phyloP scores from a whole-genome alignment of 2,888 invertebrate genomes.

The Eurytoma californica region DNA sequence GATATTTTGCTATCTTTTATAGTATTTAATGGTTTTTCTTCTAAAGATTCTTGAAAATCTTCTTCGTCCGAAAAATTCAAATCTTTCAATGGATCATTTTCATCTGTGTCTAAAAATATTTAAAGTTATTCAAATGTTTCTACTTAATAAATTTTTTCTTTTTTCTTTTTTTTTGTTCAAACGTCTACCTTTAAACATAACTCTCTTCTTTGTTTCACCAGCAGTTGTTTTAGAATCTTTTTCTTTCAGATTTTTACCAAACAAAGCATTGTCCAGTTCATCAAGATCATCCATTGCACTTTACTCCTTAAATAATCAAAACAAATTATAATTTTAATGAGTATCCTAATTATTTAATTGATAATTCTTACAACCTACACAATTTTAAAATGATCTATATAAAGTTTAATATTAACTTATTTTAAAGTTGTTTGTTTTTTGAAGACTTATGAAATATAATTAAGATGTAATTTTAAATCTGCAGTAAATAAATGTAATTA shows the following conservation, averaged over 20 bases:
- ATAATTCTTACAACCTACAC: too few species aligned
- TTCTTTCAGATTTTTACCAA: slow-evolving; percentile 58
- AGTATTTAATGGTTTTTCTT: slow-evolving; percentile 46
- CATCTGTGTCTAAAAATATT: slow-evolving; percentile 30
- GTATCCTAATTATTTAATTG: not conserved
- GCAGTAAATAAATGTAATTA: too few species aligned
- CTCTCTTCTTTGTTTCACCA: slow-evolving; percentile 61
- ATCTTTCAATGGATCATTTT: slow-evolving; percentile 22
- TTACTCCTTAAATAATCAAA: slow-evolving; percentile 4
- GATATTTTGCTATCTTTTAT: slow-evolving; percentile 62
- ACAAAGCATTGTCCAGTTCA: slow-evolving; percentile 65
- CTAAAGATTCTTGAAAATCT: slow-evolving; percentile 24
- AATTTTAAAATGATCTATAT: too few species aligned
- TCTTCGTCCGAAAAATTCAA: slow-evolving; percentile 37
- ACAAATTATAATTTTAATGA: not conserved
- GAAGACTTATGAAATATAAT: too few species aligned
- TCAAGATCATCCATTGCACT: slow-evolving; percentile 62
- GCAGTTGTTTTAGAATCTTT: slow-evolving; percentile 44
- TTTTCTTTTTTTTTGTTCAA: too few species aligned
- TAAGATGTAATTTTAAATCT: too few species aligned
- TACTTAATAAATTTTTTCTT: not conserved
- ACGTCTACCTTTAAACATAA: slow-evolving; percentile 65
- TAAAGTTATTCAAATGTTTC: not conserved
- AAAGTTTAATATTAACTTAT: too few species aligned
- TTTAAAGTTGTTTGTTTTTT: too few species aligned